Conservation (phyloP, 2,113 vertebrate genomes). For the Euleptes europaea region DNA sequence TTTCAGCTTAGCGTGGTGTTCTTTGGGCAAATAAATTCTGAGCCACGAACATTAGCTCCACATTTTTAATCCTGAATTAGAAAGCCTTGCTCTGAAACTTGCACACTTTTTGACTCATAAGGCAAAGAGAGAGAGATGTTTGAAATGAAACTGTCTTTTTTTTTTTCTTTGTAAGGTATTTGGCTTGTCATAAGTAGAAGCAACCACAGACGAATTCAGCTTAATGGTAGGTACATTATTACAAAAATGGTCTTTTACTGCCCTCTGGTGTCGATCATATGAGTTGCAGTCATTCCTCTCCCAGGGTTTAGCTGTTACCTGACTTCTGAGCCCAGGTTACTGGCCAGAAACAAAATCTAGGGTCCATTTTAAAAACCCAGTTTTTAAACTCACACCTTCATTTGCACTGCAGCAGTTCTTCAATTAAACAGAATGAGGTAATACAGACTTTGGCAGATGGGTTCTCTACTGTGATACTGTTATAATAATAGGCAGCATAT, state of each 20-base stretch:
- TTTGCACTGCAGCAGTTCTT: neutral
- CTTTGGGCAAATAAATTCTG: neutral
- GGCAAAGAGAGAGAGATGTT: accelerated
- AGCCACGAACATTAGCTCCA: neutral
- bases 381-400: neutral
- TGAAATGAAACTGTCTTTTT: accelerated
- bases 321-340: neutral
- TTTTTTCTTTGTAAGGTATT: neutral
- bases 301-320: neutral
- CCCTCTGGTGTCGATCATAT: constrained; percentile 20
- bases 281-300: accelerated
- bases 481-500: too few relatives aligned
- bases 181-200: neutral
- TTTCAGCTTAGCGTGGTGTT: accelerated
- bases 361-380: neutral
- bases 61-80: neutral
- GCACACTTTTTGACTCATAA: neutral
- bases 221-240: neutral
- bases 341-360: neutral
- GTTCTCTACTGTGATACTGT: neutral
- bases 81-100: neutral
- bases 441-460: neutral
- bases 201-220: accelerated
- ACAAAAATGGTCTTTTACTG: neutral
- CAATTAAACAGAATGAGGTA: neutral